These are phyloP conservation scores for Andrena trimmerana DNA, from an alignment of 2,888 invertebrate genomes.

Conservation along the genomic window DNA sequence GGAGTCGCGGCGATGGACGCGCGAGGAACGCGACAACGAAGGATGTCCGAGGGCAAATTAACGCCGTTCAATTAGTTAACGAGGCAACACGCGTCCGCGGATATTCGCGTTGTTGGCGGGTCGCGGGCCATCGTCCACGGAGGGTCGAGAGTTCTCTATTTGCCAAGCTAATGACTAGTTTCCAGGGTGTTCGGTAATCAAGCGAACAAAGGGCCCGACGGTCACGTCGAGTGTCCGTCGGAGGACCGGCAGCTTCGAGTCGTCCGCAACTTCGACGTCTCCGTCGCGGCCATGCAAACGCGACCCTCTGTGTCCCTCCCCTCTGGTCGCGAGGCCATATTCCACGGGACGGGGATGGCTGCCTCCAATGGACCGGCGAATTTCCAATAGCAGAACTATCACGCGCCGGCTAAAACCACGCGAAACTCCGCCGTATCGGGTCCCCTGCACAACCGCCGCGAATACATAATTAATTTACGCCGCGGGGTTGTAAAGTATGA, in stretches of 20 bases:
- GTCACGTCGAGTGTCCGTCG: slow-evolving; percentile 75
- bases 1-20: not conserved
- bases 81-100: slow-evolving; percentile 23
- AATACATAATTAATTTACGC: slow-evolving; percentile 44
- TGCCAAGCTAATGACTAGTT: slow-evolving; percentile 80
- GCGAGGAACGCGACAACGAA: not conserved
- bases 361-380: slow-evolving; percentile 14
- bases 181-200: slow-evolving; percentile 78
- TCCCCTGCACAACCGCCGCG: not conserved
- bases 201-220: slow-evolving; percentile 79
- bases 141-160: slow-evolving; percentile 67
- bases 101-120: slow-evolving; percentile 12
- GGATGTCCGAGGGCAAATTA: slow-evolving; percentile 22
- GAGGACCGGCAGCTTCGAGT: slow-evolving; percentile 59
- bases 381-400: slow-evolving; percentile 43
- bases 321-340: slow-evolving; percentile 20
- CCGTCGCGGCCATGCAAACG: slow-evolving; percentile 63
- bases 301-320: slow-evolving; percentile 21
- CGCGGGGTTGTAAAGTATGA: slow-evolving; percentile 17
- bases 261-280: slow-evolving; percentile 69
- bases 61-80: slow-evolving; percentile 46
- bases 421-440: slow-evolving; percentile 2
- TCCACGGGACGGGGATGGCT: not conserved
- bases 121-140: slow-evolving; percentile 23
- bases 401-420: not conserved